These are phyloP conservation scores for Montipora cactus DNA, from an alignment of 64 coral and sea anemone genomes.

Conservation along the genomic window DNA sequence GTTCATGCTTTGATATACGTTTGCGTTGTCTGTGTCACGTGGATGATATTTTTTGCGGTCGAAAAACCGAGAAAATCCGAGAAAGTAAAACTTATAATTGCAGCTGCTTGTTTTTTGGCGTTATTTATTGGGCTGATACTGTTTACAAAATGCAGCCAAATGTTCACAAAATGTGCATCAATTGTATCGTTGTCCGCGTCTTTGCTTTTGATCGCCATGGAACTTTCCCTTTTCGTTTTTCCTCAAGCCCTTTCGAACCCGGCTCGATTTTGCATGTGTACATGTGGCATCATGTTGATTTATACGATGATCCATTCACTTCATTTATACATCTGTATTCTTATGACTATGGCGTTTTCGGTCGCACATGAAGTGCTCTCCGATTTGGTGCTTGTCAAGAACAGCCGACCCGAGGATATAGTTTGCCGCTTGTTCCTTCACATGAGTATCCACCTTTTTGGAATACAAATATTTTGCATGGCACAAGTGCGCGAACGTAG, in stretches of 20 bases:
- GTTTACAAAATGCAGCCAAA: slow-evolving; percentile 88
- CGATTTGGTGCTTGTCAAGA: background rate
- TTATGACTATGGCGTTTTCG: slow-evolving; percentile 84
- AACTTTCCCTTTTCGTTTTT: slow-evolving; percentile 78
- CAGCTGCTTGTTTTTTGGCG: slow-evolving; percentile 72
- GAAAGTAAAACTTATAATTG: slow-evolving; percentile 73
- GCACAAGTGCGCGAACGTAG: slow-evolving; percentile 96
- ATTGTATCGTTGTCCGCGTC: slow-evolving; percentile 67
- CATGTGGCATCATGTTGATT: slow-evolving; percentile 93
- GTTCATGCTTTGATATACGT: slow-evolving; percentile 81
- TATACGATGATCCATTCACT: slow-evolving; percentile 95
- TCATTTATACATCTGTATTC: slow-evolving; percentile 92
- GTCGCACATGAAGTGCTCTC: slow-evolving; percentile 89
- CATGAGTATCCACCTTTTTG: slow-evolving; percentile 94
- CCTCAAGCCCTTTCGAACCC: slow-evolving; percentile 71
- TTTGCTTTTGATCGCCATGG: slow-evolving; percentile 70
- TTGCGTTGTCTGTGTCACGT: slow-evolving; percentile 71
- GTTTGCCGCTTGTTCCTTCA: slow-evolving; percentile 80
- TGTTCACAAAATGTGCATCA: slow-evolving; percentile 79
- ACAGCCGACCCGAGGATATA: slow-evolving; percentile 51
- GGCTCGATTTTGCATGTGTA: slow-evolving; percentile 91
- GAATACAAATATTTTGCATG: slow-evolving; percentile 98
- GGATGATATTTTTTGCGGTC: slow-evolving; percentile 94
- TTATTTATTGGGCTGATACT: slow-evolving; percentile 77
- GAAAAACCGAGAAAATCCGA: background rate